A percentile compares a stretch with the other conserved stretches of the same genome.
Conservation (phyloP, 2,797 vertebrate genomes). For the Epinephelus coioides region DNA sequence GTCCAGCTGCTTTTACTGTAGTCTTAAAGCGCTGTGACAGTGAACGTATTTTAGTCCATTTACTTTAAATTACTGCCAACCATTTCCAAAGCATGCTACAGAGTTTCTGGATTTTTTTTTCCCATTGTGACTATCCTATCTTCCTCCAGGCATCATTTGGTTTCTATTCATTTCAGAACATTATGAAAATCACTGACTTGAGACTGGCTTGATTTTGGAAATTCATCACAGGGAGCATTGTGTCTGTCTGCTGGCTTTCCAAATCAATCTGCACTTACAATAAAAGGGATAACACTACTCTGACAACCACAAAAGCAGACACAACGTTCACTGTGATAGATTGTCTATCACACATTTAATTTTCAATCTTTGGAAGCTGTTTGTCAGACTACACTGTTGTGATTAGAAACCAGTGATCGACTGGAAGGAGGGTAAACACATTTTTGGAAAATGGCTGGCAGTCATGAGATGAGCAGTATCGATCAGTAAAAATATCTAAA, state of each 20-base stretch:
- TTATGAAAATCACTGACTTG: slow-evolving; percentile 32
- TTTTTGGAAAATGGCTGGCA: too few relatives aligned
- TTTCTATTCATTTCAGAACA: slow-evolving; percentile 27
- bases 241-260: slow-evolving; percentile 14
- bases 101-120: not conserved
- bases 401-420: too few relatives aligned
- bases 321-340: slow-evolving; percentile 12
- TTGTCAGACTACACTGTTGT: slow-evolving; percentile 5
- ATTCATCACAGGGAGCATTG: slow-evolving; percentile 28
- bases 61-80: not conserved
- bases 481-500: not conserved
- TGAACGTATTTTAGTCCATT: slow-evolving; percentile 6
- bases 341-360: slow-evolving; percentile 4
- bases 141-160: slow-evolving; percentile 16
- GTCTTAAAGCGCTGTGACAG: not conserved
- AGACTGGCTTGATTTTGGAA: slow-evolving; percentile 9
- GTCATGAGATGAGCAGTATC: not conserved
- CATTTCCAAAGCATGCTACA: slow-evolving; percentile 2
- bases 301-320: slow-evolving; percentile 17
- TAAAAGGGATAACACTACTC: slow-evolving; percentile 14
- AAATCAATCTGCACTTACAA: slow-evolving; percentile 28
- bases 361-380: not conserved
- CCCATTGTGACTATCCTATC: slow-evolving; percentile 3
- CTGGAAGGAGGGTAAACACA: too few relatives aligned
- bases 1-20: not conserved